A percentile compares a stretch with the other conserved stretches of the same genome.
phyloP scores from a whole-genome alignment of 2,113 vertebrate species.

The Cynopterus brachyotis region DNA sequence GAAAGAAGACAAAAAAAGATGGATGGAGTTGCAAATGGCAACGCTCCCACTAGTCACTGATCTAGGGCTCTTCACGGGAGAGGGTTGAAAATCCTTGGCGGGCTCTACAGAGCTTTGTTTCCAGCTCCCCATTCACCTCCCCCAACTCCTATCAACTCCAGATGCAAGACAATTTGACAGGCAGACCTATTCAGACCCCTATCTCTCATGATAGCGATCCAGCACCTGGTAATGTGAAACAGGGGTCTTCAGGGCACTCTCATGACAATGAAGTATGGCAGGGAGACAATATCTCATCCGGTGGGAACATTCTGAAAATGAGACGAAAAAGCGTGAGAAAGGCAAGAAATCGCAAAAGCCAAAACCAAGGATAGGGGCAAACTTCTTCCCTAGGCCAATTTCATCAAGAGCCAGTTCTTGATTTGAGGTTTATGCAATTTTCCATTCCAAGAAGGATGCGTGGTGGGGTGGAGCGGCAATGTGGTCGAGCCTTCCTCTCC shows the following conservation, averaged over 20 bases:
- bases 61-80: slow-evolving; percentile 43
- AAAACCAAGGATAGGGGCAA: background rate
- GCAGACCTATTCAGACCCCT: slow-evolving; percentile 63
- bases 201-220: slow-evolving; percentile 60
- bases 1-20: slow-evolving; percentile 55
- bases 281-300: background rate
- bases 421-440: background rate
- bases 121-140: background rate
- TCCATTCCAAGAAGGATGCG: background rate
- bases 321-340: slow-evolving; percentile 40
- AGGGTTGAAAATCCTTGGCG: background rate
- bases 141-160: slow-evolving; percentile 20
- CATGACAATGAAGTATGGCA: background rate
- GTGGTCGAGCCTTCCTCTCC: background rate
- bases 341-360: background rate
- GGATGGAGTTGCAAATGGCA: slow-evolving; percentile 49
- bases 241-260: slow-evolving; percentile 44
- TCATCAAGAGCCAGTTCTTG: background rate
- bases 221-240: slow-evolving; percentile 31
- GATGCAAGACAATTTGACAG: slow-evolving; percentile 30
- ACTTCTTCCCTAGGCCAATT: background rate
- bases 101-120: slow-evolving; percentile 37
- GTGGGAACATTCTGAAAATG: slow-evolving; percentile 35
- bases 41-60: slow-evolving; percentile 22
- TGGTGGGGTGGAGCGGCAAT: fast-evolving